Base-by-base conservation (phyloP, 2,888 invertebrate genomes). In the Leucoma salicis region DNA sequence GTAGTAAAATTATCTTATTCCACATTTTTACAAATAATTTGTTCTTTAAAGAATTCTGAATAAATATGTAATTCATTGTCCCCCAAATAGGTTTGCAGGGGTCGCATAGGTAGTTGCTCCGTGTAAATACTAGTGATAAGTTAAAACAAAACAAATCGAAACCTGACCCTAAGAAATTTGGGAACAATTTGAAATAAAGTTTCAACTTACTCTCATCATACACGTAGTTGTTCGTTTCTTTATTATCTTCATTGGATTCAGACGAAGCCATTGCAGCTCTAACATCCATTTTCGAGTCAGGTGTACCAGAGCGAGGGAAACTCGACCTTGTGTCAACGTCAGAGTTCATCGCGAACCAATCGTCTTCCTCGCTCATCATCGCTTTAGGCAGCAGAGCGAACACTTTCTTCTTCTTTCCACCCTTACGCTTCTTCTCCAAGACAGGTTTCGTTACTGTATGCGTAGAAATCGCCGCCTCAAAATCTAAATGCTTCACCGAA, bases 291-390 rank as follows among this genome's bases (percentile, higher is more conserved):
- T 84, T 85, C 1, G 81, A 82, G 32, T 87, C 87, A 0, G 88
- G 88, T 0, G 83, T 80, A 0, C 74, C 81, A 0, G 87, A 87
- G 5, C 82, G 65, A 0, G 85, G 85, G 60, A 74, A 85, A 54
- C 85, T 87, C 1, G 85, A 87, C 58, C 78, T 66, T 0, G 87
- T 86, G 3, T 88, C 88, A 14, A 82, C 46, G 39, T 87, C 87
- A 2, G 87, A 89, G 40, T 74, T 73, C 43, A 64, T 53, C 0
- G 62, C 70, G 5, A 65, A 66, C 81, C 78, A 82, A 3, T 89
- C 88, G 2, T 88, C 88, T 2, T 87, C 88, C 28, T 88, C 88
- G 41, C 84, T 87, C 1, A 61, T 21, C 0, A 49, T 49, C 16
- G 47, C 68, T 47, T 70, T 76, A 0, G 73, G 52, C 15, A 75